Base-by-base conservation (phyloP, 1,140 invertebrate genomes). In the Atopsyche davidsoni region DNA sequence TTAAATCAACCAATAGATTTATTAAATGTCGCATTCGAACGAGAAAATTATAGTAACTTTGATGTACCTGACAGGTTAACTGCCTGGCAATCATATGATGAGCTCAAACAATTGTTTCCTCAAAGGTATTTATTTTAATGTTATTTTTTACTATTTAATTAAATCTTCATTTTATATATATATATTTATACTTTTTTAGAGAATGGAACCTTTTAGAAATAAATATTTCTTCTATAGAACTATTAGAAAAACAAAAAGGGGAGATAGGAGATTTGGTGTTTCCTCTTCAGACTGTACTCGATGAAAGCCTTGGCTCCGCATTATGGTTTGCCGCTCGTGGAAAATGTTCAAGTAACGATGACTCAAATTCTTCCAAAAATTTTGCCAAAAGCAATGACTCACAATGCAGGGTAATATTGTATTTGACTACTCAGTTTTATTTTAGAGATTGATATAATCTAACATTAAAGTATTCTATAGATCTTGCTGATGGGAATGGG, bases 11-110 rank as follows among this genome's bases (percentile, higher is more conserved):
- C 83, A 24, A 92, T 98, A 60, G 94, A 98, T 72, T 76, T 98
- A n/a, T 78, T 97, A 14, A 98, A 98, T 80, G 91, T 98, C 21
- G 90, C 93, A n/a, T 98, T 98, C 77, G 80, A 86, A 67, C 79
- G 73, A 55, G 61, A 59, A 57, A 64, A 64, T 56, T 58, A 63
- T 28, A 55, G 58, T 18, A 61, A 71, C 58, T 85, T 74, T 69
- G 67, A 86, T 59, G 86, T 89, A 4, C 91, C 92, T 22, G 92
- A 95, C 66, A 75, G 92, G 63, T 63, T 80, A 58, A 90, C 91
- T 21, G 89, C 89, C 2, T 69, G 74, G 52, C 64, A 81, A 60
- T 88, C 89, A 14, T 77, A 84, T 28, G 59, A 77, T 40, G 89
- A 95, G 67, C 70, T 98, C 11, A 70, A 77, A 63, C 63, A 58